Percentiles rank a stretch among this genome's conserved stretches.
Conservation (phyloP, 2,888 invertebrate species). For the Tetheella fluctuosa region DNA sequence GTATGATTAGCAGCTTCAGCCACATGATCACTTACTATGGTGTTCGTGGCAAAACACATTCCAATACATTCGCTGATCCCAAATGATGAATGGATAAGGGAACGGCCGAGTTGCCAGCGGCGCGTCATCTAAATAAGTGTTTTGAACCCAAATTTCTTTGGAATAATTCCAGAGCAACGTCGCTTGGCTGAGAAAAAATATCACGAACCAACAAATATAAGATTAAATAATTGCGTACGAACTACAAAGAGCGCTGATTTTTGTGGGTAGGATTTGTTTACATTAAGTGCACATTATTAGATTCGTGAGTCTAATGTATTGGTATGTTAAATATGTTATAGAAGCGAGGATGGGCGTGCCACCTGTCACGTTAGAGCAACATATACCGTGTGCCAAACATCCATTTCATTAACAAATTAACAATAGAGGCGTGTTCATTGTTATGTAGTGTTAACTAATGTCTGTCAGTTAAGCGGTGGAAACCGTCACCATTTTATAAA, state of each 20-base stretch:
- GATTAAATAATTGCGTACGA: constrained; percentile 39
- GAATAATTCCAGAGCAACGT: constrained; percentile 66
- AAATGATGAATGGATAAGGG: no score
- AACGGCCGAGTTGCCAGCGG: background rate
- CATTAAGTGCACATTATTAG: constrained; percentile 14
- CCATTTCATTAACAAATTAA: constrained; percentile 1
- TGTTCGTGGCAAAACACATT: no score
- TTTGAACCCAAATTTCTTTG: constrained; percentile 67
- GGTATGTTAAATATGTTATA: background rate
- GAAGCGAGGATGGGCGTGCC: background rate
- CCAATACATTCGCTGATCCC: no score
- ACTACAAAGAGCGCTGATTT: constrained; percentile 21
- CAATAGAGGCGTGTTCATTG: background rate
- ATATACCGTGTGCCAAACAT: background rate
- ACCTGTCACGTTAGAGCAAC: background rate
- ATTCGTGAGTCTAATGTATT: background rate
- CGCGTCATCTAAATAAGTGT: constrained; percentile 39
- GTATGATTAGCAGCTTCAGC: no score
- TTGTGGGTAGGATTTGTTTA: constrained; percentile 20
- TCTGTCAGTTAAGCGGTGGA: background rate
- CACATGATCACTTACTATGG: no score
- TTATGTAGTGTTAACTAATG: background rate
- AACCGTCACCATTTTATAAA: no score
- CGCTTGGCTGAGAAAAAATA: constrained; percentile 39
- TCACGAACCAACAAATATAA: constrained; percentile 39